Base-by-base conservation (phyloP, 2,113 vertebrate species). In the Melanocharis versteri region DNA sequence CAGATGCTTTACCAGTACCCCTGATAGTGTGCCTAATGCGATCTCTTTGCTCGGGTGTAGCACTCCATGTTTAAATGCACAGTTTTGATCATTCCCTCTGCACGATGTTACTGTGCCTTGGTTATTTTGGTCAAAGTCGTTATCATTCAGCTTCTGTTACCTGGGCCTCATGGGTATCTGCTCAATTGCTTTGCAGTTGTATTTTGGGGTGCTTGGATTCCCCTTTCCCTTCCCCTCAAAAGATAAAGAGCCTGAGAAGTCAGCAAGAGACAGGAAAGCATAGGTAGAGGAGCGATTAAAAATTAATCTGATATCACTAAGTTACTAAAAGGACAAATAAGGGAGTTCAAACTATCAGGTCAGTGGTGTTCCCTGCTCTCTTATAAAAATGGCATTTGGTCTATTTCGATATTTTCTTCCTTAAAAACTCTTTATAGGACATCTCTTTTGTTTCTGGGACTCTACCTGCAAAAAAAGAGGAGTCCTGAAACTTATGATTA, bases 101-200 rank as follows among this genome's bases (percentile, higher is more conserved):
- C 35, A 15, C 0, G 6, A 5, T n/a, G 15, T n/a, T 40, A 26
- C 35, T n/a, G 9, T 37, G 13, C 11, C 15, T 40, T n/a, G 7
- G 13, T 75, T 79, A 20, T 44, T 90, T 60, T 17, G 13, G 21
- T 68, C 15, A 4, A 27, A 33, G 5, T 71, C 15, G 80, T 72
- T 76, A 1, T 40, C 0, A 7, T 33, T 71, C 37, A 53, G 10
- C 33, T 92, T 80, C n/a, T 81, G 0, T 84, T 80, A 61, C 26
- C 20, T 60, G 11, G 14, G 15, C 21, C 33, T 78, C 19, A 4
- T 3, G 15, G 44, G 2, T 69, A 44, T 53, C 30, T 44, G 9
- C 76, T 39, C 7, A 73, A 6, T 53, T 86, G 28, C 28, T 73
- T 69, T 77, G 23, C 33, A 75, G 19, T 78, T 92, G 1, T 2